Evolutionary conservation across 2,797 vertebrate species (phyloP), one percentile per base, ranked within the genome.

Genomic region (Sebastes steindachneri): DNA sequence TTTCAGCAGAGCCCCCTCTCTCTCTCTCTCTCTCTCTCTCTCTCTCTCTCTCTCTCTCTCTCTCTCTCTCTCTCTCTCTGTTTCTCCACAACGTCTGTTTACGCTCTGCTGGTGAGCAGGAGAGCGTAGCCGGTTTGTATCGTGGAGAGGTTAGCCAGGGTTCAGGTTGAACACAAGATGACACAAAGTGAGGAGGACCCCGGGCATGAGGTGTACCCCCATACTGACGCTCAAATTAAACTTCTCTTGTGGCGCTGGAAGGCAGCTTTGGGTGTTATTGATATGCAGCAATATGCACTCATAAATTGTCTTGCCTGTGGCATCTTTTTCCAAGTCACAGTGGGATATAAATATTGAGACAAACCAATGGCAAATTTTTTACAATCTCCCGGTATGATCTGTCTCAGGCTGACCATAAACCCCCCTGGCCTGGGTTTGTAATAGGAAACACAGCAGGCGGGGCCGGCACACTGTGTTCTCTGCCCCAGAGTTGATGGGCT

Each of bases 121-220:
- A 77, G 75, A 84, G 88, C 25, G 8, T 58, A 89, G 89, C 80
- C 85, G 64, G 79, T 90, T 91, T 90, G 84, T 91, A 89, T 94
- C 89, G 82, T 58, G 7, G 59, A 55, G 84, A 86, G 90, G 91
- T 95, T 85, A 94, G 75, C 90, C 89, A 93, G 89, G 92, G 93
- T 94, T 95, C 91, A 94, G 37, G 41, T 62, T 73, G n/a, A 89
- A 68, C 68, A 73, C 75, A 66, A 77, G 74, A 84, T 79, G 72
- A 83, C 82, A 83, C 78, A 79, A 19, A 75, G 83, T 60, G 78
- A 89, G 69, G 75, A 92, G 83, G 88, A 90, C 88, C 88, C 77
- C 55, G 6, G 85, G 87, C 84, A 37, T 82, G 71, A 85, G 73
- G 58, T 85, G 86, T 78, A 87, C 82, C 82, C 73, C 78, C 33